Base-by-base conservation (phyloP, 1,140 invertebrate genomes). In the Trachymyrmex cornetzi region DNA sequence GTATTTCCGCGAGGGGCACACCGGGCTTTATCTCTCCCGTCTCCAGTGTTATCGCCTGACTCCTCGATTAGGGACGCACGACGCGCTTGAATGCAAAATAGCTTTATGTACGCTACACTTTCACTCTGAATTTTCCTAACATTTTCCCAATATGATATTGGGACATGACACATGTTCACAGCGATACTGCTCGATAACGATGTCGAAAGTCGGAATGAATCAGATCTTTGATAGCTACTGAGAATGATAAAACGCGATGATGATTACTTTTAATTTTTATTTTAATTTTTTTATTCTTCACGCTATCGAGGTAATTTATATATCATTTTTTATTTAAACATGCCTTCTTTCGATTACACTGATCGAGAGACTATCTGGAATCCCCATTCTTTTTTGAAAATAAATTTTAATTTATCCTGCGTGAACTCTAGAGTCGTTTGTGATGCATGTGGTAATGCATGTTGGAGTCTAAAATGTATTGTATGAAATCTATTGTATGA, bases 201-300 rank as follows among this genome's bases (percentile, higher is more conserved):
- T 53, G 61, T 67, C 14, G 63, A 79, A 48, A n/a, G 61, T 67
- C 14, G 30, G 63, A 48, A n/a, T 14, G 59, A 48, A 11, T 79
- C n/a, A 34, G 48, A 63, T 80, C 16, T 6, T 24, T 3, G 19
- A n/a, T 7, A 19, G 16, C 7, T 64, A 64, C 61, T 0, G 16
- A 30, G 16, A 64, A 19, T 34, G 63, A 19, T 0, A 34, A 4
- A 34, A 66, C 1, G 2, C 2, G 16, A 5, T 66, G n/a, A 66
- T 34, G 19, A 34, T 14, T 9, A 3, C 3, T 34, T 64, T 34
- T 30, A 9, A 30, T 63, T 63, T 27, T 24, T 64, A 2, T 64
- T 64, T 7, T 19, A 63, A 61, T 16, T 61, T 27, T 34, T 34
- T 27, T 44, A 30, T 64, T 34, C 19, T 19, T n/a, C 7, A 9